Evolutionary conservation across 1,140 invertebrate species (phyloP).

Genomic region (Bombus sylvicola): DNA sequence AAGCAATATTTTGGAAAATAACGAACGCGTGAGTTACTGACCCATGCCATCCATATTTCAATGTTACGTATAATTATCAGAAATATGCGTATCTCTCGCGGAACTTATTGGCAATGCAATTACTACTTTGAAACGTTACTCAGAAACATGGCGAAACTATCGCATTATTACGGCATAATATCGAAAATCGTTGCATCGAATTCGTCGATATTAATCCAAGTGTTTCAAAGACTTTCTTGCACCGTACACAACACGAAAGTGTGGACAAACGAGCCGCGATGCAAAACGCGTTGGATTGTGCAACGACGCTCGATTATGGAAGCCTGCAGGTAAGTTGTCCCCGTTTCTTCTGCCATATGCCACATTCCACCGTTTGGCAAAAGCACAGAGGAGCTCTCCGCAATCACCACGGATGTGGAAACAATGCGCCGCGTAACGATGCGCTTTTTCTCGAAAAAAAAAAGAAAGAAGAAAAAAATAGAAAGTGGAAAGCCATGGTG

Average conservation of each 20-base stretch:
- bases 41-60: not conserved
- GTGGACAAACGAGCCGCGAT: not conserved
- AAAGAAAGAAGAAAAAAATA: not conserved
- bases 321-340: slow-evolving; percentile 16
- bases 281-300: slow-evolving; percentile 8
- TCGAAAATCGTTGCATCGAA: no score
- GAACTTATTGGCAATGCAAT: no score
- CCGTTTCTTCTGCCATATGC: not conserved
- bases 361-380: slow-evolving; percentile 1
- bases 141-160: no score
- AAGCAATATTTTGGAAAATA: not conserved
- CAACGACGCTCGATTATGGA: slow-evolving; percentile 10
- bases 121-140: no score
- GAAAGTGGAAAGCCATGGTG: not conserved
- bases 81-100: not conserved
- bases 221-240: not conserved
- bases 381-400: not conserved
- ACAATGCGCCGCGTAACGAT: slow-evolving; percentile 6
- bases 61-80: not conserved
- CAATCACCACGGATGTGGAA: not conserved
- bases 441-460: slow-evolving; percentile 17
- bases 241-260: not conserved
- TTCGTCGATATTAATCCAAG: no score
- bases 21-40: not conserved
- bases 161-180: no score